Base-by-base conservation (phyloP, 2,797 vertebrate species). In the Typhlichthys subterraneus region DNA sequence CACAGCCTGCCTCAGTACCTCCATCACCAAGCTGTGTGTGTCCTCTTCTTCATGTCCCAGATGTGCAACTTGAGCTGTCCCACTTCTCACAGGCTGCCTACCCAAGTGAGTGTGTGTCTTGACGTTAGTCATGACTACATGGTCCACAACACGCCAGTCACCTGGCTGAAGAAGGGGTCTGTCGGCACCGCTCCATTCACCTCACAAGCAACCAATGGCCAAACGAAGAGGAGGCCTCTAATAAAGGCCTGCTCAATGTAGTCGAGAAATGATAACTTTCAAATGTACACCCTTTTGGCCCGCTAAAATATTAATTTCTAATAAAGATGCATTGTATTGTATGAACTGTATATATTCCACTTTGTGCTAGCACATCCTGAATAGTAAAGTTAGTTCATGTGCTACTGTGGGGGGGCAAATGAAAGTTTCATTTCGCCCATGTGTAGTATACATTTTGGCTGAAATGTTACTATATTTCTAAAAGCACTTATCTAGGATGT, bases 101-200 rank as follows among this genome's bases (percentile, higher is more conserved):
- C 85, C 5, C 14, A 58, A 62, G 65, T 87, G 15, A 47, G 9
- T 45, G 13, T 42, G 12, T 84, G 74, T 45, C 51, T 92, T 73
- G 87, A 89, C 72, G 85, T 90, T 42, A 67, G 91, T 29, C 90
- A 92, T 84, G 86, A 88, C 84, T 91, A 90, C 61, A 59, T 91
- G 68, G 70, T 92, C 82, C 91, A 91, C 75, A 94, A 89, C 82
- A 93, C 88, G 0, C 91, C 91, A 0, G 87, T 94, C 71, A 93
- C 73, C 69, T 90, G 89, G 92, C 90, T 94, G 91, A 93, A 93
- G 93, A 91, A 92, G 65, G 93, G 93, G 91, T 92, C 91, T 87
- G 86, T 82, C 45, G 83, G 91, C 15, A 48, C 88, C 69, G 3
- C 17, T 8, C 45, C 9, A 7, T 12, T 23, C 49, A 5, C 12